A percentile compares a stretch with the other conserved stretches of the same genome.
These are phyloP conservation scores for Tortrix viridana DNA, from an alignment of 2,888 invertebrate genomes.

Conservation along the genomic window DNA sequence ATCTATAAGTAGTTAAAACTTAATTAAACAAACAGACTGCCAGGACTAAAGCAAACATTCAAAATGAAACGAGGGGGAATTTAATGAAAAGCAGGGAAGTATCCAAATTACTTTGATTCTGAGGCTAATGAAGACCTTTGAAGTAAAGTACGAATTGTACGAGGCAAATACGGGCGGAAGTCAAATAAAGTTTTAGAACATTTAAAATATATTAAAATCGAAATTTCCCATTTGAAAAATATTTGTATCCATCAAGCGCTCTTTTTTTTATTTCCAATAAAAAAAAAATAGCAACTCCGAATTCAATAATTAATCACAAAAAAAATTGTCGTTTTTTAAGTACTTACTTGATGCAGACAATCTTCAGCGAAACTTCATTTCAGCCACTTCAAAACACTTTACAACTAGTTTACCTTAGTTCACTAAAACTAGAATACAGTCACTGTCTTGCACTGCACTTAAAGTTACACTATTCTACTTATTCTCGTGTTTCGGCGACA, in stretches of 20 bases:
- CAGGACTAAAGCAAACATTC: constrained; percentile 24
- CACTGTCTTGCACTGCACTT: constrained; percentile 29
- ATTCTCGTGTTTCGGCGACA: constrained; percentile 7
- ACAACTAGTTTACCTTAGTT: neutral
- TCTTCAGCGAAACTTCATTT: constrained; percentile 14
- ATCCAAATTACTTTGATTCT: constrained; percentile 30
- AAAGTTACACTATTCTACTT: constrained; percentile 1
- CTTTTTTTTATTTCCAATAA: too few relatives aligned
- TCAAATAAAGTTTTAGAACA: constrained; percentile 18
- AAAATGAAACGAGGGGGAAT: constrained; percentile 11
- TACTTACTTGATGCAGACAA: constrained; percentile 16
- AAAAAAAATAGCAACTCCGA: too few relatives aligned
- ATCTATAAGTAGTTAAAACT: neutral
- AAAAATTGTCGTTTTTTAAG: neutral
- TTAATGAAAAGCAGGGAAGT: constrained; percentile 19
- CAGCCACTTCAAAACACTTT: constrained; percentile 22
- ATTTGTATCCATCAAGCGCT: neutral
- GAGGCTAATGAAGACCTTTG: constrained; percentile 30
- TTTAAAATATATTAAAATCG: neutral
- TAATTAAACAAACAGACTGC: constrained; percentile 5
- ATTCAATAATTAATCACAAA: too few relatives aligned
- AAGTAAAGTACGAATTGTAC: constrained; percentile 18
- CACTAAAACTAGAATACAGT: constrained; percentile 12
- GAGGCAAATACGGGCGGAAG: constrained; percentile 16
- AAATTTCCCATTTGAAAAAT: neutral